Evolutionary conservation across 2,888 invertebrate genomes (phyloP), one percentile per base, ranked within the genome.

Genomic region (Eulithis prunata): DNA sequence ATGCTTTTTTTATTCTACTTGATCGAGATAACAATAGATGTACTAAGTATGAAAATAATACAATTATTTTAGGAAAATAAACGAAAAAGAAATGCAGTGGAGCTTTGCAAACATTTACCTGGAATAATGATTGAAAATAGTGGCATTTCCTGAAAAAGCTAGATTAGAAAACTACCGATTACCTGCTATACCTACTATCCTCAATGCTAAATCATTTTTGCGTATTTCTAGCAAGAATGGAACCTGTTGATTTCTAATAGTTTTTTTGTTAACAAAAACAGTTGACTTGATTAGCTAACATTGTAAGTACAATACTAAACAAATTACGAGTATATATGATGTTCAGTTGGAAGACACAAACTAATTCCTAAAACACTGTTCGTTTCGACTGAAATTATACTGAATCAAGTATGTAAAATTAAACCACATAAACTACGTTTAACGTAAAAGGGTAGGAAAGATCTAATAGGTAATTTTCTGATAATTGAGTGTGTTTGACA

Each of bases 401-500:
- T 10, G 3, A 49, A 49, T 45, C 45, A 3, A 4, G 4, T 21
- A 32, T 5, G 32, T 49, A 49, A 49, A 49, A 49, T 21, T 21
- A 49, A 49, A 49, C 21, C 7, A 47, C 47, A 14, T 47, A 47
- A 41, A 8, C 3, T 12, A 41, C 38, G 43, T 41, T 45, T 12
- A 32, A 8, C 2, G 28, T 46, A 32, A 41, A 43, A 59, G 28
- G 36, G 38, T 49, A 11, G 52, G 45, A 45, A 41, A 21, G 41
- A 54, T 49, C 12, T 13, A 47, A 47, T 11, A 13, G 6, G 13
- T 12, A 10, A 43, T 45, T 66, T 55, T 65, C 62, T 54, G 60
- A 45, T 68, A 73, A 73, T 78, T 69, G 68, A 74, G 74, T 77
- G 77, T 77, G 75, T 85, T 85, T 86, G 88, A 89, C 88, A 83